Base-by-base conservation (phyloP, 2,797 vertebrate species). In the Propithecus deckenii region DNA sequence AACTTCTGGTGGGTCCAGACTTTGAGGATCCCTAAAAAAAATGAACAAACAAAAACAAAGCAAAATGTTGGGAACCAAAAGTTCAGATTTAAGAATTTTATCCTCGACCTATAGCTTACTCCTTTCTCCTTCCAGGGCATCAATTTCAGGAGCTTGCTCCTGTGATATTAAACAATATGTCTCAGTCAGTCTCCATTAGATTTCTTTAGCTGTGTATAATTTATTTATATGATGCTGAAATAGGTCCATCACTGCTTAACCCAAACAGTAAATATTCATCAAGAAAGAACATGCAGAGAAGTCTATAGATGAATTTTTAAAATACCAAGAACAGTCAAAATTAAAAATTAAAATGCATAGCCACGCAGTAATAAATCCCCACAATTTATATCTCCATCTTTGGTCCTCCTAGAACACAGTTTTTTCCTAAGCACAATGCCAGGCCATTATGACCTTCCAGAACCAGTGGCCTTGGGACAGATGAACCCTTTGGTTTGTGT, bases 1-100 rank as follows among this genome's bases (percentile, higher is more conserved):
- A 98, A 99, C 99, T 98, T 99, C 99, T 2, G 99, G 99, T 38
- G 99, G 99, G 91, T 99, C 99, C 97, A 99, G 98, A 94, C 98
- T 99, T 98, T 99, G 99, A 20, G 99, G 99, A 95, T 99, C 99
- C 98, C 99, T 99, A 99, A 5, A 46, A 50, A 98, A 97, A 91
- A 96, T 89, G 95, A 30, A 98, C 89, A 91, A 43, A 94, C 69
- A 91, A 46, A 95, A 89, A 94, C 88, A 74, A 41, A 94, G 63
- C n/a, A 78, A 63, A 65, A 50, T 2, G 59, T 79, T 93, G 63
- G 76, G 78, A 88, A 86, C 32, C 38, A 43, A 35, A 78, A 95
- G 81, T 97, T 93, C 78, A 91, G 22, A 35, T 23, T 69, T 57
- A 65, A 50, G 14, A 48, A 35, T 28, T 32, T 63, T 46, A 50